phyloP scores from a whole-genome alignment of 64 coral and sea anemone genomes.

The Montipora efflorescens region DNA sequence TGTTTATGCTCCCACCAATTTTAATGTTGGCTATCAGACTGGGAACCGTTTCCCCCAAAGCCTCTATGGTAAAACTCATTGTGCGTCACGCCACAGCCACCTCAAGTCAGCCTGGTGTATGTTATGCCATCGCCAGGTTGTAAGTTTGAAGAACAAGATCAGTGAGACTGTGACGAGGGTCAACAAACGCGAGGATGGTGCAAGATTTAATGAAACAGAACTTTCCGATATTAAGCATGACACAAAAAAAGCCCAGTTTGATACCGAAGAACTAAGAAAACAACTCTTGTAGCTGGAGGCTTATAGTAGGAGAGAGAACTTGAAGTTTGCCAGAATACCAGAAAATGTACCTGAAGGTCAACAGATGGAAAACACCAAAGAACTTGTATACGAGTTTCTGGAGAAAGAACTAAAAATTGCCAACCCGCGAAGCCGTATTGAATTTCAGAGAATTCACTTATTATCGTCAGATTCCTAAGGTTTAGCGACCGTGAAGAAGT shows the following conservation, averaged over 20 bases:
- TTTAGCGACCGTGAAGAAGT: background rate
- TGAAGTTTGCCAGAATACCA: background rate
- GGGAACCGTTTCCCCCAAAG: background rate
- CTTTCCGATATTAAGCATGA: too few relatives aligned
- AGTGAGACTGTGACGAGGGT: too few relatives aligned
- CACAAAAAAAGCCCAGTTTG: too few relatives aligned
- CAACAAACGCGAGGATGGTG: too few relatives aligned
- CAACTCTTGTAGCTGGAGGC: background rate
- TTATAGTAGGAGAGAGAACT: background rate
- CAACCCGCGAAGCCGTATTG: background rate
- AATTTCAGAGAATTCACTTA: background rate
- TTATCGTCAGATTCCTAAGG: background rate
- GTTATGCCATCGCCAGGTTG: too few relatives aligned
- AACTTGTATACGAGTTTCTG: background rate
- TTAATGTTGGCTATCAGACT: too few relatives aligned
- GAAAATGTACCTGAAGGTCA: background rate
- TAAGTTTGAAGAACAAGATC: too few relatives aligned
- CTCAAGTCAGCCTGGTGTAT: conserved; percentile 57
- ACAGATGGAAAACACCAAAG: background rate
- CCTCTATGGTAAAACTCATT: too few relatives aligned
- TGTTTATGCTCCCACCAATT: too few relatives aligned
- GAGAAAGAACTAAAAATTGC: background rate
- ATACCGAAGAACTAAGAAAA: too few relatives aligned
- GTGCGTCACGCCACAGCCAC: conserved; percentile 26
- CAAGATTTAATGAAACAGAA: too few relatives aligned